Evolutionary conservation across 2,888 invertebrate genomes (phyloP), one percentile per base, ranked within the genome.

Genomic region (Baronia brevicornis): DNA sequence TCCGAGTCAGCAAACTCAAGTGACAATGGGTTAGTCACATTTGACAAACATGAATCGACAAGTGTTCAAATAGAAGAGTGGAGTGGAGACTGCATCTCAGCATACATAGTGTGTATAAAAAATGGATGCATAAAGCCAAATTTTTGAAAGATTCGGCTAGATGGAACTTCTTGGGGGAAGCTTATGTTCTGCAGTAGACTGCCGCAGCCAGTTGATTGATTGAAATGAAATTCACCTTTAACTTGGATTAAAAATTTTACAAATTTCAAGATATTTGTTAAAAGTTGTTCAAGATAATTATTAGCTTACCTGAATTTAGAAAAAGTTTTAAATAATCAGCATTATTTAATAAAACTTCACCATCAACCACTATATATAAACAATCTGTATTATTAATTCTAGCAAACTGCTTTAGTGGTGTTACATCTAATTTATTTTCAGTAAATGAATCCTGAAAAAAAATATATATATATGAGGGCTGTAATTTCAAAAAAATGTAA

Each of bases 311-410:
- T 50, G 72, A 60, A 38, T 60, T 51, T 3, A 61, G 46, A 13
- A 77, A 36, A 11, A 48, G 48, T 31, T 46, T 59, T 14, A 80
- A 43, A 36, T 72, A 64, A 14, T 48, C 53, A 33, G 59, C 56
- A 42, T 72, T 59, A 9, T 59, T 38, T 3, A 72, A 42, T 15
- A 75, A 43, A 2, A 73, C 59, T 42, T 53, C 54, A 8, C 53
- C 51, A 43, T 75, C 79, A 4, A 62, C 56, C 4, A 74, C 62
- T 38, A 80, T 61, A 41, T 60, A 71, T 72, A 70, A 78, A 13
- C 43, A 43, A 24, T 56, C 47, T 19, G 39, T 10, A 26, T 50
- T 40, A n/a, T 39, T 37, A 33, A 44, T 28, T 5, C 43, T 36
- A 1, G 60, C 55, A 19, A 63, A 28, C 11, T 41, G 41, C 49